Evolutionary conservation across 2,113 vertebrate genomes (phyloP).

Genomic region (Ptilorrhoa leucosticta): DNA sequence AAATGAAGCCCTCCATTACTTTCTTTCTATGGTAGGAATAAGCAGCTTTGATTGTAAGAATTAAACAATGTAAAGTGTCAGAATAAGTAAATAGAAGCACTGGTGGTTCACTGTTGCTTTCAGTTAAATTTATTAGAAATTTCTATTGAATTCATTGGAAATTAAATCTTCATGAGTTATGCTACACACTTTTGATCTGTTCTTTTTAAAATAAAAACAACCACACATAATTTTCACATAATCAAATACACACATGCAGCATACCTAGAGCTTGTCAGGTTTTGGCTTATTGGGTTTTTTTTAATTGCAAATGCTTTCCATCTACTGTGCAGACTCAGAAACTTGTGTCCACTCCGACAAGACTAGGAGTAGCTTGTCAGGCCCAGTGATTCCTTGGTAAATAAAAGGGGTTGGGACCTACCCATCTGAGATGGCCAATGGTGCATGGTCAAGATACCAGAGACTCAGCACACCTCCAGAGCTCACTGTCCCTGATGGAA

Average conservation of each 20-base stretch:
- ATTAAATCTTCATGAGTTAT: not conserved
- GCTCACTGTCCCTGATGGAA: not conserved
- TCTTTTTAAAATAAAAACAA: not conserved
- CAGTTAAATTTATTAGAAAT: not conserved
- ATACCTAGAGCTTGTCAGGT: not conserved
- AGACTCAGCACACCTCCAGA: not conserved
- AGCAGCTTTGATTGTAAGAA: not conserved
- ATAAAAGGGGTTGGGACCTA: not conserved
- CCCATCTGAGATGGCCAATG: too few species aligned
- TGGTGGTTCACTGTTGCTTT: not conserved
- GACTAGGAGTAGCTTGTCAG: not conserved
- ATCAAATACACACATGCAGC: not conserved
- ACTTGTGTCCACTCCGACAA: not conserved
- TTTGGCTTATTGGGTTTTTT: rapidly evolving
- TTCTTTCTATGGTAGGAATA: not conserved
- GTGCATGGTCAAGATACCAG: not conserved
- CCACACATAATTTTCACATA: rapidly evolving
- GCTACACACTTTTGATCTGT: not conserved
- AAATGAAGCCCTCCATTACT: not conserved
- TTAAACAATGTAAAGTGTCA: not conserved
- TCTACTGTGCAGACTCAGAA: not conserved
- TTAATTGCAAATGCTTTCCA: not conserved
- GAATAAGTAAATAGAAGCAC: not conserved
- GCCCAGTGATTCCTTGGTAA: not conserved
- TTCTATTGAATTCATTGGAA: not conserved